Evolutionary conservation across 2,888 invertebrate species (phyloP).

Genomic region (Danaus chrysippus): DNA sequence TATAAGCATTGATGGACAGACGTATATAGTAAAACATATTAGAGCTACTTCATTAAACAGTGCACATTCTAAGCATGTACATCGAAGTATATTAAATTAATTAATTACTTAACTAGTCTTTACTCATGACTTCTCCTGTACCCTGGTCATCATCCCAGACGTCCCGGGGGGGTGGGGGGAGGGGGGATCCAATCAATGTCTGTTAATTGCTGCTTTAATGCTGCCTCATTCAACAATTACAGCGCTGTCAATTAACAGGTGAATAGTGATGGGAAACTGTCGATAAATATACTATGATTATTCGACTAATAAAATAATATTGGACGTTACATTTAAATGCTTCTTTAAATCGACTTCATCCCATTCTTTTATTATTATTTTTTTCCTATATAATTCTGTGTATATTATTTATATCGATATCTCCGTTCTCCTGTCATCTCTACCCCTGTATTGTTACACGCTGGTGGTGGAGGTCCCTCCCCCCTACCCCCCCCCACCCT

Average conservation of each 20-base stretch:
- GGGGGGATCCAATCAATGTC: constrained; percentile 73
- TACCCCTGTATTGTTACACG: constrained; percentile 55
- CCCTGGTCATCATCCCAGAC: constrained; percentile 19
- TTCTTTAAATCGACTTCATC: constrained; percentile 12
- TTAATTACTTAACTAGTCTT: constrained; percentile 29
- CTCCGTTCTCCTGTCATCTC: constrained; percentile 29
- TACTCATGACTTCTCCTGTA: constrained; percentile 26
- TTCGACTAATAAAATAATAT: not conserved
- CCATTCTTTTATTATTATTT: too few relatives aligned
- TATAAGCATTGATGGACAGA: too few relatives aligned
- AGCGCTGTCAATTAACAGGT: constrained; percentile 57
- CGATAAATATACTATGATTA: constrained; percentile 25
- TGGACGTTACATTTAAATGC: not conserved
- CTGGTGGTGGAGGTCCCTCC: constrained; percentile 50
- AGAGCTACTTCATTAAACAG: too few relatives aligned
- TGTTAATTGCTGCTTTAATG: constrained; percentile 76
- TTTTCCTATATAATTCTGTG: not conserved
- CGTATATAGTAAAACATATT: too few relatives aligned
- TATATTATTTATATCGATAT: constrained; percentile 13
- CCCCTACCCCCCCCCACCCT: constrained; percentile 16
- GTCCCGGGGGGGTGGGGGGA: constrained; percentile 32
- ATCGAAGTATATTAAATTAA: constrained; percentile 23
- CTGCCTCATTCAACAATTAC: constrained; percentile 75
- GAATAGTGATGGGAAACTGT: constrained; percentile 37
- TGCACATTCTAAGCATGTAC: too few relatives aligned